Conservation (phyloP, 2,113 vertebrate species). For the Sula dactylatra region DNA sequence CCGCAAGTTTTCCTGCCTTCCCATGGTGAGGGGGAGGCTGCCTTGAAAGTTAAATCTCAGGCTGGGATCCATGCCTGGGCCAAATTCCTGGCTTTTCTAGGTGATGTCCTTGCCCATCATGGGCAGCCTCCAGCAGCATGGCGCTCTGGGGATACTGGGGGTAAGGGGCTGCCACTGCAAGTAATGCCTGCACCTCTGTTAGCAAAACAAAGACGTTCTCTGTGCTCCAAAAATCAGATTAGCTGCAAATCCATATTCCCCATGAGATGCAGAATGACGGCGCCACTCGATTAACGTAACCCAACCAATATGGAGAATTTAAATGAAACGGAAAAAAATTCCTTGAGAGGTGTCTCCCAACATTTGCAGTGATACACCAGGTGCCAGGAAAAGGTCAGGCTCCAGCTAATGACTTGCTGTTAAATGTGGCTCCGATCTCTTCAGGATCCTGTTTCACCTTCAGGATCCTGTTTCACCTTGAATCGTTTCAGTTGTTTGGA, state of each 20-base stretch:
- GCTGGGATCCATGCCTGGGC: background rate
- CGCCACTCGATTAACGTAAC: background rate
- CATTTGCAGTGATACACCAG: background rate
- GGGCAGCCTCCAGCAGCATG: accelerated
- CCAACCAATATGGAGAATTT: background rate
- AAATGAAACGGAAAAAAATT: background rate
- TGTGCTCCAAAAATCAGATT: background rate
- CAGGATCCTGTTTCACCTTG: background rate
- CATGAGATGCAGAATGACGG: background rate
- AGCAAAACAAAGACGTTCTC: background rate
- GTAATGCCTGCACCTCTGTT: background rate
- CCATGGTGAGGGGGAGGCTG: background rate
- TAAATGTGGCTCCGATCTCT: background rate
- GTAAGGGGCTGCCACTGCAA: background rate
- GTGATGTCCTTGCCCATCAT: background rate
- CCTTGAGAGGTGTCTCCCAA: background rate
- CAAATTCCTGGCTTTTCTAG: background rate
- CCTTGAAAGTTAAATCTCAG: background rate
- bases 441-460: background rate
- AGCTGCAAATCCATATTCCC: background rate
- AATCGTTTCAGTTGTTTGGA: background rate
- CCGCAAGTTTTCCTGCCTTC: background rate
- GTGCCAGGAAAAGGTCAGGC: background rate
- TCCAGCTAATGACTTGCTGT: background rate
- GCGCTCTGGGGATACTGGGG: no score